phyloP scores from a whole-genome alignment of 2,797 vertebrate species.

The Cetoscarus ocellatus region DNA sequence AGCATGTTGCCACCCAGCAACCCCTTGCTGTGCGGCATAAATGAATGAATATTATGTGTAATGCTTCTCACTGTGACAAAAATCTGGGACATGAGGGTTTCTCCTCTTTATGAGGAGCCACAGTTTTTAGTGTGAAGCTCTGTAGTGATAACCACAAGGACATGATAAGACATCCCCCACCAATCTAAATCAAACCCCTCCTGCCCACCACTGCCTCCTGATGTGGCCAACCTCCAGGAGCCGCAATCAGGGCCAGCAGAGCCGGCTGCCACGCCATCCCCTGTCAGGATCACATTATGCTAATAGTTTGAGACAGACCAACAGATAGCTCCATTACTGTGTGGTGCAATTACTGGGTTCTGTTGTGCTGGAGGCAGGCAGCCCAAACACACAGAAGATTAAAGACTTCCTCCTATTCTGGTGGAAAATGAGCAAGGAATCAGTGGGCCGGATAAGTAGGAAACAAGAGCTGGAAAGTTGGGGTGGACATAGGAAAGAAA shows the following conservation, averaged over 20 bases:
- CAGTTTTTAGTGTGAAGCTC: conserved; percentile 6
- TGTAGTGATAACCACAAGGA: conserved; percentile 12
- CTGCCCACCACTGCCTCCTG: conserved; percentile 17
- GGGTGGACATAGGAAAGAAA: conserved; percentile 45
- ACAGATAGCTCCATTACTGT: conserved; percentile 71
- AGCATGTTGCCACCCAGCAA: too few species aligned
- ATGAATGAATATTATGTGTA: neutral
- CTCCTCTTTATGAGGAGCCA: neutral
- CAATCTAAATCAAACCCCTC: conserved; percentile 44
- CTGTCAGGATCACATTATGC: conserved; percentile 66
- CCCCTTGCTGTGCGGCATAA: too few species aligned
- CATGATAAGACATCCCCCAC: conserved; percentile 39
- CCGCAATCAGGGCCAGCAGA: conserved; percentile 60
- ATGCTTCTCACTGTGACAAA: neutral
- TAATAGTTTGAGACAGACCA: conserved; percentile 67
- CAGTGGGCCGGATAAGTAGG: conserved; percentile 41
- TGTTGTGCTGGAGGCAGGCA: conserved; percentile 32
- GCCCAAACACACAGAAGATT: conserved; percentile 54
- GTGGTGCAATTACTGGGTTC: conserved; percentile 61
- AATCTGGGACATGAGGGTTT: neutral
- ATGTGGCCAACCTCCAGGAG: conserved; percentile 64
- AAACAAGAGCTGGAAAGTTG: conserved; percentile 53
- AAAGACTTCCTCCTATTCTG: conserved; percentile 69
- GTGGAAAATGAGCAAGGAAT: conserved; percentile 40
- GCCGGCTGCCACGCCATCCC: conserved; percentile 43